A percentile compares a stretch with the other conserved stretches of the same genome.
Conservation (phyloP, 2,113 vertebrate species). For the Halichoeres trimaculatus region DNA sequence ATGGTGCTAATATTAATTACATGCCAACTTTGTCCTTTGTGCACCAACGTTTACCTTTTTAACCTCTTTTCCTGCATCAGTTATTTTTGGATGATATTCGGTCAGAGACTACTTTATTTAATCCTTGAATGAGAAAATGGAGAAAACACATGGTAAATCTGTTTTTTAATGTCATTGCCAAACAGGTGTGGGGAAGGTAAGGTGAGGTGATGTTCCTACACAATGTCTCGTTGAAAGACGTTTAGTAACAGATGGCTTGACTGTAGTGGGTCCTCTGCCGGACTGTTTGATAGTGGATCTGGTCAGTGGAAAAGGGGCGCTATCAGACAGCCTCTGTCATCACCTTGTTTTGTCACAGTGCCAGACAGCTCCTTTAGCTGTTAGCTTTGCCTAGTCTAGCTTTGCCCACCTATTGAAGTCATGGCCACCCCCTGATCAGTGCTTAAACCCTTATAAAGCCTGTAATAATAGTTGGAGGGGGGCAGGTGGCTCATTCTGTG, state of each 20-base stretch:
- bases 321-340: conserved; percentile 78
- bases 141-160: conserved; percentile 16
- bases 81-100: not conserved
- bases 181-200: conserved; percentile 65
- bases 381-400: conserved; percentile 66
- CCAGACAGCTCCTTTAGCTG: conserved; percentile 74
- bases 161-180: conserved; percentile 24
- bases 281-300: conserved; percentile 68
- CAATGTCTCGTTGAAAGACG: conserved; percentile 64
- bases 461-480: conserved; percentile 70
- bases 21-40: not conserved
- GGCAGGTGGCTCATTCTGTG: conserved; percentile 69
- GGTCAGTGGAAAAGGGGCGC: conserved; percentile 59
- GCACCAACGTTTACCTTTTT: not conserved
- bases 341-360: conserved; percentile 61
- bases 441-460: conserved; percentile 79
- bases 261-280: conserved; percentile 20
- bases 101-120: not conserved
- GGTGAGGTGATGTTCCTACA: conserved; percentile 53
- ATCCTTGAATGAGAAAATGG: not conserved
- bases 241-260: conserved; percentile 66
- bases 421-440: conserved; percentile 66
- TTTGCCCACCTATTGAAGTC: conserved; percentile 68
- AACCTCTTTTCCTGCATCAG: not conserved
- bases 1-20: not conserved